Evolutionary conservation across 2,888 invertebrate species (phyloP).

Genomic region (Agonopterix subpropinquella): DNA sequence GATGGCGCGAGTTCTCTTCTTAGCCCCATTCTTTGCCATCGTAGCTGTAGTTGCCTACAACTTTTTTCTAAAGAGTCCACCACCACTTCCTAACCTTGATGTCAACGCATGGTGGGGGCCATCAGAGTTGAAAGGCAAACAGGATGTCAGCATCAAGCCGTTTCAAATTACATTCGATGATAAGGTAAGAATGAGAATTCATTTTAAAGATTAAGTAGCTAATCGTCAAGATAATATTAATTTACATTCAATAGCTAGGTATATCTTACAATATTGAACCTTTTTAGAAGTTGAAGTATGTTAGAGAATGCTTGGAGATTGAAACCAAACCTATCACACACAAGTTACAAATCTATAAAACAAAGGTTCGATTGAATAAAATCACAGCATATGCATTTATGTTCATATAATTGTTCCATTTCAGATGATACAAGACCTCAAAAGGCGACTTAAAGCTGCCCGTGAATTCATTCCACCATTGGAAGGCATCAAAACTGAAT

Average conservation of each 20-base stretch:
- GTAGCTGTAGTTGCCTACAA: conserved; percentile 23
- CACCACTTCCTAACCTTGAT: conserved; percentile 18
- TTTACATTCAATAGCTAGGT: too few relatives aligned
- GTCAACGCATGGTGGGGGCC: conserved; percentile 77
- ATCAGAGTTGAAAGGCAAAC: conserved; percentile 47
- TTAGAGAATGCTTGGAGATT: too few relatives aligned
- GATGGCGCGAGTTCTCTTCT: conserved; percentile 28
- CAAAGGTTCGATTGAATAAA: too few relatives aligned
- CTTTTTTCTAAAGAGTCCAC: conserved; percentile 23
- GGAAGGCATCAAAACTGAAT: conserved; percentile 54
- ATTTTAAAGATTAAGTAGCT: too few relatives aligned
- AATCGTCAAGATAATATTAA: too few relatives aligned
- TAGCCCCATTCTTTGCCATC: conserved; percentile 13
- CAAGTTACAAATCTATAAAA: too few relatives aligned
- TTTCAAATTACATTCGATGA: conserved; percentile 77
- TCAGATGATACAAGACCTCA: conserved; percentile 2
- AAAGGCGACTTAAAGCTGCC: not conserved
- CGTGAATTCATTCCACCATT: not conserved
- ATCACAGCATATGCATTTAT: too few relatives aligned
- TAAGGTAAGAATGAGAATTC: conserved; percentile 48
- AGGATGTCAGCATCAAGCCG: conserved; percentile 70
- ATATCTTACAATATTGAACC: too few relatives aligned
- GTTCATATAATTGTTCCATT: not conserved
- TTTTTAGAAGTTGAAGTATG: too few relatives aligned
- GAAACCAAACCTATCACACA: too few relatives aligned